Percentiles rank a stretch among this genome's conserved stretches.
These are phyloP conservation scores for Daktulosphaira vitifoliae DNA, from an alignment of 1,140 invertebrate species.

Conservation along the genomic window DNA sequence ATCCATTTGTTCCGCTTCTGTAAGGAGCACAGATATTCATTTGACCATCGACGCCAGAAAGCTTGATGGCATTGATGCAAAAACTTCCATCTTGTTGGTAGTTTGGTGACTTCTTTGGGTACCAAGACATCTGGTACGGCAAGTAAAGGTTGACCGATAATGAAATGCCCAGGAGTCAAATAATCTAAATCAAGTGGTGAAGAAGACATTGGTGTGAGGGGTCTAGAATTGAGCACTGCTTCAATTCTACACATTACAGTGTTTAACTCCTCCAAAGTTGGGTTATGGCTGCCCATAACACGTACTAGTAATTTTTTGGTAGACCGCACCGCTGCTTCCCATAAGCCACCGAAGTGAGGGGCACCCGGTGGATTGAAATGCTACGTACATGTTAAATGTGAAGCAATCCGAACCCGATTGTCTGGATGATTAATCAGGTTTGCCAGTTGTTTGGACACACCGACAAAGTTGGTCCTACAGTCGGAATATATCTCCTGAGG, in stretches of 20 bases:
- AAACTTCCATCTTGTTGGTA: slow-evolving; percentile 41
- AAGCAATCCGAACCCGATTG: neutral
- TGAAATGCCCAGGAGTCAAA: slow-evolving; percentile 39
- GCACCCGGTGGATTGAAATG: slow-evolving; percentile 39
- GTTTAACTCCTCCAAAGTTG: slow-evolving; percentile 35
- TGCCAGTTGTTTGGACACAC: neutral
- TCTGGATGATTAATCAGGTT: neutral
- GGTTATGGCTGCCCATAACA: slow-evolving; percentile 31
- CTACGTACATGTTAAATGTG: slow-evolving; percentile 31
- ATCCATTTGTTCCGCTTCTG: slow-evolving; percentile 29
- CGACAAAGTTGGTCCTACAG: neutral
- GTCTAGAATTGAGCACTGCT: slow-evolving; percentile 37
- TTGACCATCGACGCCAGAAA: slow-evolving; percentile 33
- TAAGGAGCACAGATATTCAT: slow-evolving; percentile 22
- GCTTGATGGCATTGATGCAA: slow-evolving; percentile 43
- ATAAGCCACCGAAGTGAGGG: slow-evolving; percentile 40
- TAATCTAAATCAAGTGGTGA: slow-evolving; percentile 34
- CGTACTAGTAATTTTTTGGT: slow-evolving; percentile 37
- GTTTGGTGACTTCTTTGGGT: too few relatives aligned
- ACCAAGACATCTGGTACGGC: slow-evolving; percentile 1
- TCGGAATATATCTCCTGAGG: neutral
- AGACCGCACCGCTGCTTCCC: slow-evolving; percentile 40
- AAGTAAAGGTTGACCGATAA: slow-evolving; percentile 37
- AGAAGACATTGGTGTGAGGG: slow-evolving; percentile 31
- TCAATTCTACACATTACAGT: slow-evolving; percentile 37